Conservation (phyloP, 2,888 invertebrate species). For the Cantharis rufa region DNA sequence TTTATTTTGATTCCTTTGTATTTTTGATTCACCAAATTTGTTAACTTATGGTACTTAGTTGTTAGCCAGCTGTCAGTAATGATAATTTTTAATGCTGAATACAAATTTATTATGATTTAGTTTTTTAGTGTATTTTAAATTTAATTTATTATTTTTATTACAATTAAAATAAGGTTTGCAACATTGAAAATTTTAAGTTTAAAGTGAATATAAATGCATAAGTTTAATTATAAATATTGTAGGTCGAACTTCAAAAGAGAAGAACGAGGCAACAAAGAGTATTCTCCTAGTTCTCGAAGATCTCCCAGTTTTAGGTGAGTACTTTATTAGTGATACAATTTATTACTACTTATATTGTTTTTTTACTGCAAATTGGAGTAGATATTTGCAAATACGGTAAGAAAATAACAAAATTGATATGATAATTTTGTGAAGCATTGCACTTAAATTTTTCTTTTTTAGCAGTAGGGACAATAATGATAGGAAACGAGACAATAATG, state of each 20-base stretch:
- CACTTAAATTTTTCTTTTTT: not conserved
- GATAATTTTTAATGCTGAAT: no score
- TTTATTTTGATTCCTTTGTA: no score
- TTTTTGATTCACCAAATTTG: no score
- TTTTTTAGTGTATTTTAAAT: no score
- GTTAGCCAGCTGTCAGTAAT: no score
- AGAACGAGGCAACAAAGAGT: not conserved
- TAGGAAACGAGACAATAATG: conserved; percentile 38
- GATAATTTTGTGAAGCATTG: not conserved
- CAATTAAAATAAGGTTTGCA: no score
- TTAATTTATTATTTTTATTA: no score
- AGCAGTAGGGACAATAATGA: not conserved
- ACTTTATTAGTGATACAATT: not conserved
- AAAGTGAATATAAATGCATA: no score
- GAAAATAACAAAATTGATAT: not conserved
- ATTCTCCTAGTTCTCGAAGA: not conserved
- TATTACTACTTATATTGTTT: not conserved
- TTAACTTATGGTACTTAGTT: no score
- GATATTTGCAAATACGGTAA: not conserved
- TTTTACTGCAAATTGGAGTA: not conserved
- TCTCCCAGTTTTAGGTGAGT: conserved; percentile 4
- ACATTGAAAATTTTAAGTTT: no score
- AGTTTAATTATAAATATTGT: not conserved
- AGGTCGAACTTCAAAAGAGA: not conserved
- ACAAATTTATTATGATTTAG: no score